Percentiles rank a stretch among this genome's conserved stretches.
phyloP scores from a whole-genome alignment of 2,797 vertebrate genomes.

The Oreochromis mossambicus region DNA sequence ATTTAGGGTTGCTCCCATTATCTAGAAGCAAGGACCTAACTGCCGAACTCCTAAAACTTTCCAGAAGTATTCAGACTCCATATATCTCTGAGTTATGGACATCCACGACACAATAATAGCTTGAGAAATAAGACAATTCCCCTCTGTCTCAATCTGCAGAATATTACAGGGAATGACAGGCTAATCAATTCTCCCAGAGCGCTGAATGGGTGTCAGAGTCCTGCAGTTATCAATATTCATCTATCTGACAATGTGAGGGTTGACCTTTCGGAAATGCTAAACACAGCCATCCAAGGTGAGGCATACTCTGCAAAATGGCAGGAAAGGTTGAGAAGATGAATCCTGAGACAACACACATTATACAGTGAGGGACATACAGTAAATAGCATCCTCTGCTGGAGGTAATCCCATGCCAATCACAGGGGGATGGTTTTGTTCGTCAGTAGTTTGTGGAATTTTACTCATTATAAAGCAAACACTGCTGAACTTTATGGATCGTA shows the following conservation, averaged over 20 bases:
- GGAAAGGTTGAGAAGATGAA: conserved; percentile 75
- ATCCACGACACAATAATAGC: conserved; percentile 61
- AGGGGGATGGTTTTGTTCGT: neutral
- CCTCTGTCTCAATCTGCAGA: conserved; percentile 75
- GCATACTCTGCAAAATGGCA: conserved; percentile 61
- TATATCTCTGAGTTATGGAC: conserved; percentile 59
- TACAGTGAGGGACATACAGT: conserved; percentile 69
- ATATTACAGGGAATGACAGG: conserved; percentile 74
- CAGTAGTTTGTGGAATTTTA: neutral
- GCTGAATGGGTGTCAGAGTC: conserved; percentile 71
- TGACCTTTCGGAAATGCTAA: conserved; percentile 81
- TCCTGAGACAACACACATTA: conserved; percentile 73
- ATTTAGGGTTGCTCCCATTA: conserved; percentile 27
- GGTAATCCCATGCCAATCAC: conserved; percentile 59
- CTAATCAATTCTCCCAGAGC: conserved; percentile 71
- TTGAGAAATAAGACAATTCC: conserved; percentile 69
- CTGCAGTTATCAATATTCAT: conserved; percentile 79
- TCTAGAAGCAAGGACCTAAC: conserved; percentile 18
- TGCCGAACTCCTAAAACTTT: conserved; percentile 53
- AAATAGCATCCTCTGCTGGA: conserved; percentile 56
- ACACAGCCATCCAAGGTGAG: conserved; percentile 72
- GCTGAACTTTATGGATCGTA: conserved; percentile 33
- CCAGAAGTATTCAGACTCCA: conserved; percentile 35
- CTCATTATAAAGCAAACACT: conserved; percentile 41
- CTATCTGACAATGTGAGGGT: conserved; percentile 73